Evolutionary conservation across 2,888 invertebrate genomes (phyloP), one percentile per base, ranked within the genome.

Genomic region (Agonopterix heracliana): DNA sequence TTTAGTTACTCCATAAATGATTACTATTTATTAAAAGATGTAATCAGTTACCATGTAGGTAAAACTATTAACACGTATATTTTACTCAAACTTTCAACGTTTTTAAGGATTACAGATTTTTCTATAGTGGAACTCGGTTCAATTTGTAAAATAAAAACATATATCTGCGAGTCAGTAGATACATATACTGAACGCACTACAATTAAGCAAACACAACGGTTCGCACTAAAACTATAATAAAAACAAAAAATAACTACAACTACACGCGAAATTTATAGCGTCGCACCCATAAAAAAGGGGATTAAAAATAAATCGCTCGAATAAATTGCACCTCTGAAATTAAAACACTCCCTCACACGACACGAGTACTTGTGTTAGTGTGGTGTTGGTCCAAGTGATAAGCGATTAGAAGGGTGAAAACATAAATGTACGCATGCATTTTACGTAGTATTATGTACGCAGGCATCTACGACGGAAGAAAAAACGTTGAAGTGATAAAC

Each of bases 231-330:
- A 56, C 54, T 59, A 61, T 58, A 60, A 57, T 54, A 59, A 63
- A 62, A 55, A 60, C 60, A 63, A 75, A 74, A 72, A 74, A 68
- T 63, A 74, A 74, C 71, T 76, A 78, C 78, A 78, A 77, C 81
- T 83, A 80, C 40, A 79, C 78, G 79, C 78, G 68, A 78, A 83
- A 84, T 84, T 87, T 87, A 86, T 85, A 75, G 81, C 83, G 78
- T 72, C 76, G 79, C 74, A 71, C 74, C 80, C 80, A 85, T 87
- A 88, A 88, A 86, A 87, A 86, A 82, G 84, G 77, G 87, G 85
- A 88, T 88, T 87, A 88, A 88, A 87, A 88, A 86, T 87, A 86
- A 88, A 88, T 88, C 85, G 87, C 86, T 86, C 83, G 87, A 87
- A 85, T 87, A 87, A 87, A 88, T 86, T 86, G 86, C 83, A 86